These are phyloP conservation scores for Lochmaea capreae DNA, from an alignment of 2,888 invertebrate species.

Conservation along the genomic window DNA sequence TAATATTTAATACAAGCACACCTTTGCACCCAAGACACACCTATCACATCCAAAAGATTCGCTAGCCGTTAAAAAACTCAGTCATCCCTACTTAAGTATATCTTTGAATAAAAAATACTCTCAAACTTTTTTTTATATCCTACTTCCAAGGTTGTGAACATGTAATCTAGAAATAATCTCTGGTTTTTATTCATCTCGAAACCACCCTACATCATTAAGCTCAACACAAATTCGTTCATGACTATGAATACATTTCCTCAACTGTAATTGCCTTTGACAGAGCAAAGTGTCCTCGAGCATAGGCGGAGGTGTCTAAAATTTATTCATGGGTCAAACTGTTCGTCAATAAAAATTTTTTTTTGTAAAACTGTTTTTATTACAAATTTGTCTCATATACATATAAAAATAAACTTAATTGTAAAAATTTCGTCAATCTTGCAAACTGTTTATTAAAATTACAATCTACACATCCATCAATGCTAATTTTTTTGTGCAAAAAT, in stretches of 20 bases:
- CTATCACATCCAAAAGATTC: not conserved
- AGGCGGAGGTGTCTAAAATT: conserved; percentile 7
- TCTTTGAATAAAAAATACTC: too few species aligned
- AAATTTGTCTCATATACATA: not conserved
- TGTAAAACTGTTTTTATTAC: not conserved
- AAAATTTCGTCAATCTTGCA: too few species aligned
- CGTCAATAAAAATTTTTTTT: not conserved
- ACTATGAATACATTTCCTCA: conserved; percentile 40
- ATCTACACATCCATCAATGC: too few species aligned
- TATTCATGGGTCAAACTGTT: not conserved
- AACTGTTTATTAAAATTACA: too few species aligned
- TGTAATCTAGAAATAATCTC: conserved; percentile 22
- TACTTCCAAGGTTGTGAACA: conserved; percentile 7
- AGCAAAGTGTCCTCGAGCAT: conserved; percentile 27
- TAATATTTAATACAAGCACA: too few species aligned
- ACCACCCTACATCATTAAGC: conserved; percentile 36
- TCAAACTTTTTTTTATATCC: not conserved
- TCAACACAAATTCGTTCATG: conserved; percentile 32
- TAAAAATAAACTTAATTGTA: not conserved
- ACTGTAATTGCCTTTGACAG: conserved; percentile 36
- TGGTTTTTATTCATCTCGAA: conserved; percentile 23
- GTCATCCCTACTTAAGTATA: too few species aligned
- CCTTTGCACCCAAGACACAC: too few species aligned
- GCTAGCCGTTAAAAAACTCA: too few species aligned
- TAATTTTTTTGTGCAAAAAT: too few species aligned